Conservation (phyloP, 2,797 vertebrate species). For the Coregonus sp. region DNA sequence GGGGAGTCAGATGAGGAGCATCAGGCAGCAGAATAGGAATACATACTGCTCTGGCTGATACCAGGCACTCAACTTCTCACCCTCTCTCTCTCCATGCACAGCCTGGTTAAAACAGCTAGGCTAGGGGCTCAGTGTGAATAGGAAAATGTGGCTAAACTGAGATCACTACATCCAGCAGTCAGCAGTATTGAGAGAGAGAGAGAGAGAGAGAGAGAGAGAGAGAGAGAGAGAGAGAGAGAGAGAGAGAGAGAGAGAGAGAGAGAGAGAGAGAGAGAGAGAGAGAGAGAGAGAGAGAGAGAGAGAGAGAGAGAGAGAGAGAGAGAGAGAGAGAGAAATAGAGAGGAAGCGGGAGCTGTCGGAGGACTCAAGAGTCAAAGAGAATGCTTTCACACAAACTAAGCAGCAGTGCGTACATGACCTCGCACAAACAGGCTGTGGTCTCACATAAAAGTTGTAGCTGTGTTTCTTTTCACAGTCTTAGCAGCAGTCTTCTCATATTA, state of each 20-base stretch:
- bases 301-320: not conserved
- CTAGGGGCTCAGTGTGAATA: constrained; percentile 56
- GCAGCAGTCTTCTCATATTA: too few species aligned
- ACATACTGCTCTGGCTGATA: constrained; percentile 33
- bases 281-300: constrained; percentile 36
- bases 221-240: constrained; percentile 22
- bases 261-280: constrained; percentile 22
- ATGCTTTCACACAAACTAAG: constrained; percentile 50
- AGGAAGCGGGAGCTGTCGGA: too few species aligned
- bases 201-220: not conserved
- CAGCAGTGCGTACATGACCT: not conserved
- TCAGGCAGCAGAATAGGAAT: constrained; percentile 17
- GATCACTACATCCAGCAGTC: constrained; percentile 59
- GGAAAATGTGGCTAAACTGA: constrained; percentile 75
- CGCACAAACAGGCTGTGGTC: constrained; percentile 22
- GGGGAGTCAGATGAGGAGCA: constrained; percentile 11
- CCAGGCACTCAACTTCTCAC: constrained; percentile 49
- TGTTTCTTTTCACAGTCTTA: constrained; percentile 8
- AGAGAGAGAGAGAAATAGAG: constrained; percentile 23
- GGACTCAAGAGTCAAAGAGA: constrained; percentile 63
- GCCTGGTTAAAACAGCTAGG: constrained; percentile 44
- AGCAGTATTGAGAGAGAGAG: constrained; percentile 63
- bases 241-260: not conserved
- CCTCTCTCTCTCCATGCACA: constrained; percentile 22
- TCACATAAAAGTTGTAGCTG: constrained; percentile 27